Percentiles rank a stretch among this genome's conserved stretches.
These are phyloP conservation scores for Pipistrellus kuhlii DNA, from an alignment of 2,797 vertebrate species.

Conservation along the genomic window DNA sequence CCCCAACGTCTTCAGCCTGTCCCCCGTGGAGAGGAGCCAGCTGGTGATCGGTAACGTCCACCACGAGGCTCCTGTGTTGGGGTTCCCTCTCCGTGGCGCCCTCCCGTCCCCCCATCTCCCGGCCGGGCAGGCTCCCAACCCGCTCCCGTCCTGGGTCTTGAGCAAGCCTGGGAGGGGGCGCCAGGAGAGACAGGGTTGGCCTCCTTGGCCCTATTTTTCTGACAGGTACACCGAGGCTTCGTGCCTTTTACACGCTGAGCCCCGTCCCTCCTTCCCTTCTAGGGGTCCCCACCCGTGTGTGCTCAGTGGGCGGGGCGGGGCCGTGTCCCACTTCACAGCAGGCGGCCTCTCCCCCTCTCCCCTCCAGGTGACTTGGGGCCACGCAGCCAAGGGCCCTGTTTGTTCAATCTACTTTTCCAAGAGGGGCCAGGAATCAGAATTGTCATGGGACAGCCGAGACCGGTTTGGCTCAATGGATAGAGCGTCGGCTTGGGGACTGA, in stretches of 20 bases:
- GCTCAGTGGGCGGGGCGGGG: not conserved
- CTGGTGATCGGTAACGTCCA: slow-evolving; percentile 91
- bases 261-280: not conserved
- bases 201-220: not conserved
- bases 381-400: accelerated
- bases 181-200: not conserved
- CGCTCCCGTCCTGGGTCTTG: not conserved
- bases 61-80: accelerated
- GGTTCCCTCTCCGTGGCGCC: not conserved
- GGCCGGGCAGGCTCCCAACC: not conserved
- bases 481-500: too few species aligned
- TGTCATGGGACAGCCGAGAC: not conserved
- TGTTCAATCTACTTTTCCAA: not conserved
- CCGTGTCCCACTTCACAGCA: not conserved
- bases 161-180: accelerated
- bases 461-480: too few species aligned
- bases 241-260: not conserved
- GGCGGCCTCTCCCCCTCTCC: too few species aligned
- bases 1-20: slow-evolving; percentile 95
- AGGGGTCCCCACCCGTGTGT: accelerated
- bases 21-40: slow-evolving; percentile 94
- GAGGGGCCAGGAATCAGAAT: not conserved
- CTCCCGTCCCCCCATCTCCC: accelerated
- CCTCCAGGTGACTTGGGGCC: not conserved
- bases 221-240: not conserved